These are phyloP conservation scores for Craseonycteris thonglongyai DNA, from an alignment of 2,113 vertebrate genomes.

Conservation along the genomic window DNA sequence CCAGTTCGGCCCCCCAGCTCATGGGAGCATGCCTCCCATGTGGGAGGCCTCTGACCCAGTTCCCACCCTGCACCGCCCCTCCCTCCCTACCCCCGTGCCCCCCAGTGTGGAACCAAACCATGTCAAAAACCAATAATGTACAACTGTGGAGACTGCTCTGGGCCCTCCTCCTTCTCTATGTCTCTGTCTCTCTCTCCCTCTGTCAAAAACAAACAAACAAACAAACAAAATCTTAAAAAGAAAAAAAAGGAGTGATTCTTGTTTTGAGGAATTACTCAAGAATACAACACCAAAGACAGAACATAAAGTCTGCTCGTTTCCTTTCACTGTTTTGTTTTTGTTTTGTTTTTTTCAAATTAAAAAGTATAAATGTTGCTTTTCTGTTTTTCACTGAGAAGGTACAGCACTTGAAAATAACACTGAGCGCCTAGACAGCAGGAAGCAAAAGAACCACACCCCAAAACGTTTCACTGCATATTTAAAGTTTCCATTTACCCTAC, in stretches of 20 bases:
- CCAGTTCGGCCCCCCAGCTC: no score
- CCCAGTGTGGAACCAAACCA: no score
- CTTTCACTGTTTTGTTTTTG: background rate
- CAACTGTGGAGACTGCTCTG: no score
- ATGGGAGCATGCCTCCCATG: no score
- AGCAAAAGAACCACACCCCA: background rate
- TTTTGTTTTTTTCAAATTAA: background rate
- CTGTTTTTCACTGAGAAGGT: background rate
- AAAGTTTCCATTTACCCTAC: background rate
- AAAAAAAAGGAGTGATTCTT: background rate
- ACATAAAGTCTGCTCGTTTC: background rate
- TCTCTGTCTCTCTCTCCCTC: no score
- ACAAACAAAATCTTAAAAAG: no score
- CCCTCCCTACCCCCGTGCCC: no score
- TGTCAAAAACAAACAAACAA: no score
- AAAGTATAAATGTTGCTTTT: background rate
- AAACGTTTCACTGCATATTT: background rate
- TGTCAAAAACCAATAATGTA: no score
- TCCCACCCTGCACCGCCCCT: no score
- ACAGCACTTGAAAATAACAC: background rate
- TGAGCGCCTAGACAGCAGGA: background rate
- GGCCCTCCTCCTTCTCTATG: no score
- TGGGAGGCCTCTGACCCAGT: no score
- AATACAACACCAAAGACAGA: background rate
- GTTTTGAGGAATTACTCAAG: slow-evolving; percentile 13